Percentiles rank a stretch among this genome's conserved stretches.
Conservation (phyloP, 2,888 invertebrate genomes). For the Tenthredo amoena region DNA sequence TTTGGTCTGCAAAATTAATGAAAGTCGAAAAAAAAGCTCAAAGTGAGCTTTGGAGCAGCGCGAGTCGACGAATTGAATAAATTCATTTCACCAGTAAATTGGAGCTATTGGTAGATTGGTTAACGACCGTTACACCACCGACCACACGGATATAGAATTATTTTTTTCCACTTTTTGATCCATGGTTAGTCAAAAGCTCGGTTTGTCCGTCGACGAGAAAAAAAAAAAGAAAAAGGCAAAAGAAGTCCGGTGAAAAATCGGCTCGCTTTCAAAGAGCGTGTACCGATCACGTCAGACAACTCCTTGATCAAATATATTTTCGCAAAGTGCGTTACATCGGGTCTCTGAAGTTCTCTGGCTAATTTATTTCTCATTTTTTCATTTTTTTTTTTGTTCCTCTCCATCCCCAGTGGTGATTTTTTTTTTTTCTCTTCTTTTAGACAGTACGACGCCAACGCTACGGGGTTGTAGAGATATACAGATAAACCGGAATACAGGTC, state of each 20-base stretch:
- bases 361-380: neutral
- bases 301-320: conserved; percentile 2
- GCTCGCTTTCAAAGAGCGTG: neutral
- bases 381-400: neutral
- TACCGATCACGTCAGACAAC: neutral
- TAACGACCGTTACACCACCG: neutral
- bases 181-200: neutral
- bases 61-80: neutral
- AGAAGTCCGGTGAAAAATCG: no score
- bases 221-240: neutral
- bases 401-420: neutral
- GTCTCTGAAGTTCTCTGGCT: neutral
- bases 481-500: conserved; percentile 31
- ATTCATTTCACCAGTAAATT: neutral
- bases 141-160: neutral
- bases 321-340: neutral
- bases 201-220: neutral
- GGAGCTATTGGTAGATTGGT: neutral
- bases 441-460: neutral
- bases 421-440: neutral
- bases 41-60: neutral
- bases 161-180: neutral
- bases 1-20: neutral
- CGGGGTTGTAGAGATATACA: conserved; percentile 14
- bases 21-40: neutral